Conservation (phyloP, 1,140 invertebrate genomes). For the Agrilus planipennis region DNA sequence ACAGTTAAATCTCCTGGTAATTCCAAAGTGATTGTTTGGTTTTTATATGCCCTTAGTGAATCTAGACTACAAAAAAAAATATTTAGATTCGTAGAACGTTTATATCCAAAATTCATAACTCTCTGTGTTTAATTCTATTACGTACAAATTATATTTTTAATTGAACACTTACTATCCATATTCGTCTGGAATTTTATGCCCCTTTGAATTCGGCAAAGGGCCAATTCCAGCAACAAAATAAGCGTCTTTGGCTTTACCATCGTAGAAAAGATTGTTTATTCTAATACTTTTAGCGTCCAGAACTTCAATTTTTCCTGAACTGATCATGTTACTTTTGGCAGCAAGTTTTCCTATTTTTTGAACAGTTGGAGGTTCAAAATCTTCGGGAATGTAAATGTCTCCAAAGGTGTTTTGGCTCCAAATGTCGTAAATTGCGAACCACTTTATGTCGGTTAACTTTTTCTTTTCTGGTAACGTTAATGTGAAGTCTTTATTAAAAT, state of each 20-base stretch:
- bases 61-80: conserved; percentile 45
- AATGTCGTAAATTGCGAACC: conserved; percentile 84
- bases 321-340: conserved; percentile 52
- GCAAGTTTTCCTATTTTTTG: conserved; percentile 60
- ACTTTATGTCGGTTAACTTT: conserved; percentile 77
- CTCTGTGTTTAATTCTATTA: no score
- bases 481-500: conserved; percentile 77
- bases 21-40: conserved; percentile 62
- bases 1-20: conserved; percentile 75
- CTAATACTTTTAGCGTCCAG: conserved; percentile 70
- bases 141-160: no score
- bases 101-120: not conserved
- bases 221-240: conserved; percentile 84
- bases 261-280: conserved; percentile 64
- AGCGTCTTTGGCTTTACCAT: conserved; percentile 61
- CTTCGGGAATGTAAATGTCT: conserved; percentile 82
- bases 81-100: not conserved
- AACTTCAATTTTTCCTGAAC: conserved; percentile 61
- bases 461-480: conserved; percentile 75
- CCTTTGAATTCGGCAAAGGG: conserved; percentile 63
- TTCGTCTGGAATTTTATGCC: conserved; percentile 77
- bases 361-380: conserved; percentile 74
- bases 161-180: conserved; percentile 72
- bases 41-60: conserved; percentile 54
- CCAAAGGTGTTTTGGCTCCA: conserved; percentile 76